These are phyloP conservation scores for Patella caerulea DNA, from an alignment of 2,888 invertebrate genomes.

Conservation along the genomic window DNA sequence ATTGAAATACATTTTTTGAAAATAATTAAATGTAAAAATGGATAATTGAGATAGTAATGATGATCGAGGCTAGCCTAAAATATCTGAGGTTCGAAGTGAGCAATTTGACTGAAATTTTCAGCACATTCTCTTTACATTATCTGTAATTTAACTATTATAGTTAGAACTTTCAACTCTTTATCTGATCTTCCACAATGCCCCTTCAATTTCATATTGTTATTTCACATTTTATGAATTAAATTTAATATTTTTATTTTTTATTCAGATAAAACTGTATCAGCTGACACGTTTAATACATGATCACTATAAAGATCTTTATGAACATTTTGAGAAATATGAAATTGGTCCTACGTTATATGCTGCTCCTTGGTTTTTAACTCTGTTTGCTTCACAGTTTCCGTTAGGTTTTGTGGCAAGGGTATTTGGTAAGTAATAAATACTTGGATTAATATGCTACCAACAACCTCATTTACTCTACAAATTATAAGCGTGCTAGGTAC, in stretches of 20 bases:
- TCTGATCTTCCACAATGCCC: too few species aligned
- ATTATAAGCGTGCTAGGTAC: too few species aligned
- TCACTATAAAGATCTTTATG: slow-evolving; percentile 81
- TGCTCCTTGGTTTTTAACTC: slow-evolving; percentile 95
- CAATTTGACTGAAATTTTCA: too few species aligned
- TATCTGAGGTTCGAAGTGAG: too few species aligned
- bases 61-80: too few species aligned
- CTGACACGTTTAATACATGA: slow-evolving; percentile 92
- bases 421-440: slow-evolving; percentile 78
- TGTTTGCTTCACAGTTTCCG: slow-evolving; percentile 97
- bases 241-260: slow-evolving; percentile 6
- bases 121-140: too few species aligned
- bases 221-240: not conserved
- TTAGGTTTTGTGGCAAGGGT: slow-evolving; percentile 94
- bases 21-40: too few species aligned
- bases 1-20: too few species aligned
- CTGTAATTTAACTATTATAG: too few species aligned
- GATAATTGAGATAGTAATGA: too few species aligned
- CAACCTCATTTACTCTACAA: not conserved
- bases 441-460: not conserved
- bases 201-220: too few species aligned
- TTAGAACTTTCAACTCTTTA: too few species aligned
- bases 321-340: slow-evolving; percentile 85
- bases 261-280: slow-evolving; percentile 86
- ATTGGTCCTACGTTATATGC: slow-evolving; percentile 95